Evolutionary conservation across 2,888 invertebrate genomes (phyloP).

Genomic region (Frankliniella intonsa): DNA sequence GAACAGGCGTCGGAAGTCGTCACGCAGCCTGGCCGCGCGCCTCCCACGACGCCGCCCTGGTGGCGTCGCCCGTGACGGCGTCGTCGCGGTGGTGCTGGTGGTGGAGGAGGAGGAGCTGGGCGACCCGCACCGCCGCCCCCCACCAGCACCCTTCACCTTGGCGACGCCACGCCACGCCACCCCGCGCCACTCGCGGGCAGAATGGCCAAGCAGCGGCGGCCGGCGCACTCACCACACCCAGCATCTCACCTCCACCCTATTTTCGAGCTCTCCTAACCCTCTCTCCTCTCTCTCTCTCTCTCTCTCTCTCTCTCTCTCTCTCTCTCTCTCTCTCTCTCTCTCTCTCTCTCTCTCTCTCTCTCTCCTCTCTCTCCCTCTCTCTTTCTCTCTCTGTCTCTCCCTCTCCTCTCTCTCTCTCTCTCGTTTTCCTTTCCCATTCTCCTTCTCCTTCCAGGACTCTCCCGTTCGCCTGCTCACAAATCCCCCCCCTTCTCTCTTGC

Average conservation of each 20-base stretch:
- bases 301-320: slow-evolving; percentile 1
- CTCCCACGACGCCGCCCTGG: neutral
- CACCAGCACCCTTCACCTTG: no score
- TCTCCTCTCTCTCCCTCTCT: neutral
- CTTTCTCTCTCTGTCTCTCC: neutral
- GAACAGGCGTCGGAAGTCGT: slow-evolving; percentile 1
- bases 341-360: neutral
- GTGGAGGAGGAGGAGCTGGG: no score
- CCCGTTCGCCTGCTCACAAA: neutral
- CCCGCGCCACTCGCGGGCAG: no score
- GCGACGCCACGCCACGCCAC: no score
- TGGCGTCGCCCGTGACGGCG: neutral
- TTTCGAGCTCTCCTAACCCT: no score
- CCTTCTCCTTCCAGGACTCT: neutral
- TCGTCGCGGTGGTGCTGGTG: neutral
- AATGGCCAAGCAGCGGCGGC: no score
- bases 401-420: slow-evolving; percentile 16
- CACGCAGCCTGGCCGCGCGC: neutral
- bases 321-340: neutral
- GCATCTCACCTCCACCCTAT: no score
- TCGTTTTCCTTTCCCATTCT: neutral
- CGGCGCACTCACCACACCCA: no score
- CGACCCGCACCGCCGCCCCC: no score
- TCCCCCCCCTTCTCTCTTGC: neutral
- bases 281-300: neutral